Evolutionary conservation across 2,797 vertebrate species (phyloP), one percentile per base, ranked within the genome.

Genomic region (Pipistrellus kuhlii): DNA sequence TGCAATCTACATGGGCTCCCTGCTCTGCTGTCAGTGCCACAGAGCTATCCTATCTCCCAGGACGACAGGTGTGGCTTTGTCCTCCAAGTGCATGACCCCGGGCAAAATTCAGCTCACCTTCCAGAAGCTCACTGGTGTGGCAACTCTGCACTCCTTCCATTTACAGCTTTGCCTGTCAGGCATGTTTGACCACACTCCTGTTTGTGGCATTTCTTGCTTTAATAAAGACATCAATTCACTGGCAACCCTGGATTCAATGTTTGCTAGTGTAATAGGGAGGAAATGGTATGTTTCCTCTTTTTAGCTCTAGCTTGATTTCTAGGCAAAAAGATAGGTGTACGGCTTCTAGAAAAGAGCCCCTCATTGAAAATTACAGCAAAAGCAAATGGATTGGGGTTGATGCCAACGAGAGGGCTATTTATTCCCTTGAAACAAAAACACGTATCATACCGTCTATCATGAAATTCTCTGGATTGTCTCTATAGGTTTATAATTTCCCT

Each of bases 1-100:
- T 93, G 96, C 92, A 96, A 71, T 84, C 95, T 94, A 93, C 96
- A 72, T 94, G 73, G 88, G 69, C 90, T 89, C 93, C 51, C 25
- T 71, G 75, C 76, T 86, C 96, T 53, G 88, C 90, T 80, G 38
- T 51, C 90, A 46, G 10, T 93, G 80, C 87, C 69, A 53, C 85
- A 2, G 35, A 41, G 76, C 55, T 66, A 75, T 64, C 95, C 69
- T 73, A 69, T 94, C 77, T 93, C 93, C 64, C 15, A 82, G 75
- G 71, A 46, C 92, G 84, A 96, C 97, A 98, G 94, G 92, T 92
- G 96, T 32, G 82, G 96, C 41, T 97, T 97, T 96, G 95, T 93
- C 55, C 35, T 94, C 88, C 72, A 93, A 80, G 97, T 78, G 90
- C 13, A 93, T 5, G 85, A 93, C 89, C 55, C 85, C 93, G 95